Conservation (phyloP, 2,888 invertebrate species). For the Pegoplata infirma region DNA sequence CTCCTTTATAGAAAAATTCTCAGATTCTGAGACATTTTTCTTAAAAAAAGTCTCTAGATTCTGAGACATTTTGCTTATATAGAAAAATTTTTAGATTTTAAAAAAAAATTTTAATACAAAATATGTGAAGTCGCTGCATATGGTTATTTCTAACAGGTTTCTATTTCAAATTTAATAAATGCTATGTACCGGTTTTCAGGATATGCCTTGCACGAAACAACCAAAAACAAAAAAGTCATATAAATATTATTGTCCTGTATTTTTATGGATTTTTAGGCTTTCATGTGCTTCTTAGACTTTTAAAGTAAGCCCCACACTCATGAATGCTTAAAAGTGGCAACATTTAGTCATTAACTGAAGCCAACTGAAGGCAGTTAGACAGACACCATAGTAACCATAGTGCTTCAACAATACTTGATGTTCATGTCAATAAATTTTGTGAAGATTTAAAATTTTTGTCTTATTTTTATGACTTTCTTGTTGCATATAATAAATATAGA, state of each 20-base stretch:
- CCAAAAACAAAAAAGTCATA: constrained; percentile 14
- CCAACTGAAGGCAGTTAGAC: not conserved
- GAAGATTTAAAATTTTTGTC: constrained; percentile 50
- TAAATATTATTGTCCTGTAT: constrained; percentile 46
- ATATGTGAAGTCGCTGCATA: too few relatives aligned
- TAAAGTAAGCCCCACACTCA: not conserved
- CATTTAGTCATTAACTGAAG: constrained; percentile 50
- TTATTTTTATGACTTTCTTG: constrained; percentile 41
- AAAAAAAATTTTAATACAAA: too few relatives aligned
- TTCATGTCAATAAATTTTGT: constrained; percentile 58
- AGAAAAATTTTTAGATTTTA: too few relatives aligned
- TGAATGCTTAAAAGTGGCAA: constrained; percentile 37
- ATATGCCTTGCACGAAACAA: too few relatives aligned
- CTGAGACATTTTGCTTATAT: too few relatives aligned
- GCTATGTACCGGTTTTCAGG: too few relatives aligned
- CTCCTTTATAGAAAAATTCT: too few relatives aligned
- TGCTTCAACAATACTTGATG: constrained; percentile 17
- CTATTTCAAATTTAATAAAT: too few relatives aligned
- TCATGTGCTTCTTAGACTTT: constrained; percentile 19
- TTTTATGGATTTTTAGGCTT: constrained; percentile 61
- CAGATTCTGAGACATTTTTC: too few relatives aligned
- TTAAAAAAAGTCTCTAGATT: too few relatives aligned
- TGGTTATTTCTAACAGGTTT: too few relatives aligned
- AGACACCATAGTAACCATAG: not conserved
- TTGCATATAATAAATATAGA: constrained; percentile 2